These are phyloP conservation scores for Netelia fuscicornis DNA, from an alignment of 2,888 invertebrate species.

Conservation along the genomic window DNA sequence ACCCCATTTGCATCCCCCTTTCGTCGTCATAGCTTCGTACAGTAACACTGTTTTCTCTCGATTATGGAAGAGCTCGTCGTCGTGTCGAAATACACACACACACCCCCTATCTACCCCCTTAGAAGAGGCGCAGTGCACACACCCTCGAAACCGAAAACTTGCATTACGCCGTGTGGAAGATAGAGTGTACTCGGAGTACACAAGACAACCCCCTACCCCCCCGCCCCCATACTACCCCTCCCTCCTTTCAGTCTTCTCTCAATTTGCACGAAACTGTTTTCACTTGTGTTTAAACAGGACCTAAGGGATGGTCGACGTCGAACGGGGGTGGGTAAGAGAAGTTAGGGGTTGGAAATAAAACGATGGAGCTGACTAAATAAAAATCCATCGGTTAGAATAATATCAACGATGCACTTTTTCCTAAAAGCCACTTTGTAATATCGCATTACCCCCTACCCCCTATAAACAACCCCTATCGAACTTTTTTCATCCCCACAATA, in stretches of 20 bases:
- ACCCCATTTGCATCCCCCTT: neutral
- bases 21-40: constrained; percentile 7
- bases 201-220: neutral
- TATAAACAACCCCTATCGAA: too few species aligned
- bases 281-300: constrained; percentile 3
- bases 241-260: neutral
- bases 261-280: constrained; percentile 7
- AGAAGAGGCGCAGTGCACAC: neutral
- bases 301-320: neutral
- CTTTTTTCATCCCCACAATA: too few species aligned
- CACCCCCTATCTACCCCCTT: neutral
- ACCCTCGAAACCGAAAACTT: constrained; percentile 46
- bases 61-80: constrained; percentile 52
- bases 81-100: constrained; percentile 4
- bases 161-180: constrained; percentile 17
- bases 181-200: neutral
- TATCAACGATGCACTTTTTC: too few species aligned
- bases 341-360: too few species aligned
- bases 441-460: too few species aligned
- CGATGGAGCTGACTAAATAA: too few species aligned
- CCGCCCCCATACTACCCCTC: too few species aligned
- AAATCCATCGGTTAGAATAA: too few species aligned
- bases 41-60: constrained; percentile 59
- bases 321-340: too few species aligned
- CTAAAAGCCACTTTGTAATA: too few species aligned